A percentile compares a stretch with the other conserved stretches of the same genome.
Evolutionary conservation across 2,113 vertebrate genomes (phyloP).

Genomic region (Peromyscus leucopus): DNA sequence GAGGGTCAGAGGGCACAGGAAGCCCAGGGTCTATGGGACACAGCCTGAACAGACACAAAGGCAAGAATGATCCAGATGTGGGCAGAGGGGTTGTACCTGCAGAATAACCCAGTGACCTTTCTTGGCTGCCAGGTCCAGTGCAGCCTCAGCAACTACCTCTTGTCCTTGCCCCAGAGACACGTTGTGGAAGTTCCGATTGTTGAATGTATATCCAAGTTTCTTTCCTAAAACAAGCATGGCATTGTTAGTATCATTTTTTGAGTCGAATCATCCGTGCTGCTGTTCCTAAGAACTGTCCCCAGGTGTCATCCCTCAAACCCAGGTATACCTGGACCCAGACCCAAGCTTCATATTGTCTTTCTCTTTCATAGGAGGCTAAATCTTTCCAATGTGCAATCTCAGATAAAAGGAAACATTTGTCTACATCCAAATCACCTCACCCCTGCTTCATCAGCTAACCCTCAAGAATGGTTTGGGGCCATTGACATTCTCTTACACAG

Average conservation of each 20-base stretch:
- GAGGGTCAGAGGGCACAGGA: not conserved
- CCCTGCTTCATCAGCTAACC: not conserved
- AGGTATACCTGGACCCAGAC: fast-evolving
- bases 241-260: not conserved
- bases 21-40: not conserved
- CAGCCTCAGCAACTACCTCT: constrained; percentile 93
- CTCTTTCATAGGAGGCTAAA: not conserved
- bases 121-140: constrained; percentile 91
- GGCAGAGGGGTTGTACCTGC: constrained; percentile 87
- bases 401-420: not conserved
- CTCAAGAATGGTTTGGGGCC: no score
- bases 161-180: constrained; percentile 97
- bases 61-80: no score
- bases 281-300: not conserved
- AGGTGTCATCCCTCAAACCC: not conserved
- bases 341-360: not conserved
- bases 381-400: not conserved
- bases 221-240: constrained; percentile 88
- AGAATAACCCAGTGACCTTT: constrained; percentile 98
- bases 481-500: fast-evolving
- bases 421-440: not conserved
- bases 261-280: not conserved
- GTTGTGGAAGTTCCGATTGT: constrained; percentile 96
- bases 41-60: not conserved
- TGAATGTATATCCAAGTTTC: constrained; percentile 94